phyloP scores from a whole-genome alignment of 2,888 invertebrate species.

The Drosophila bunnanda region DNA sequence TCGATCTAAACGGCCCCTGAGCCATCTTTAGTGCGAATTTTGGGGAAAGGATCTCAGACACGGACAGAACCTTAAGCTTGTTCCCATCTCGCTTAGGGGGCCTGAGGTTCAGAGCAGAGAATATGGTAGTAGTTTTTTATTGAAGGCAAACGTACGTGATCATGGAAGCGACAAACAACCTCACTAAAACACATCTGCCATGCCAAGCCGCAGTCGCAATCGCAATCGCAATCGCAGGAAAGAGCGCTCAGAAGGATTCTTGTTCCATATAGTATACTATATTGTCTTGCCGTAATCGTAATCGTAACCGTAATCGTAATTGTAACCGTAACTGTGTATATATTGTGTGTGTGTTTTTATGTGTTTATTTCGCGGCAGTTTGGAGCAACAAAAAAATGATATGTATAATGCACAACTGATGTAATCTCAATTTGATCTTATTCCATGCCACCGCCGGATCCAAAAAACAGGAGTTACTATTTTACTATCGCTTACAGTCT shows the following conservation, averaged over 20 bases:
- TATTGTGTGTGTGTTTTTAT: constrained; percentile 20
- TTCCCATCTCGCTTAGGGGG: constrained; percentile 36
- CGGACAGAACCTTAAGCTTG: constrained; percentile 14
- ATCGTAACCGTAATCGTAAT: constrained; percentile 8
- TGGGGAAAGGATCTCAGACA: background rate
- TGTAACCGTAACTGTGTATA: constrained; percentile 16
- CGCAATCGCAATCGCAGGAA: background rate
- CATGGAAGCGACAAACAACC: constrained; percentile 30
- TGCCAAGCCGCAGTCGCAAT: constrained; percentile 4
- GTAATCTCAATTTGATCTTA: constrained; percentile 16
- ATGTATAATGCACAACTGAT: constrained; percentile 2
- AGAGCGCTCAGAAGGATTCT: constrained; percentile 16
- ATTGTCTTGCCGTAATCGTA: constrained; percentile 28
- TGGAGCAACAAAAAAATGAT: background rate
- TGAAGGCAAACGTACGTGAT: constrained; percentile 54
- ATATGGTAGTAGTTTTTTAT: constrained; percentile 85
- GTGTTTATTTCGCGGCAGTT: constrained; percentile 12
- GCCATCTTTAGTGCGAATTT: too few relatives aligned
- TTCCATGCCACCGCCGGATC: constrained; percentile 16
- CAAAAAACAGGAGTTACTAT: constrained; percentile 93
- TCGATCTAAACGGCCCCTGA: too few relatives aligned
- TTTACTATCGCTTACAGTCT: constrained; percentile 98
- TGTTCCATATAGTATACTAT: constrained; percentile 12
- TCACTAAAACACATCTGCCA: constrained; percentile 30
- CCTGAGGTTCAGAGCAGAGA: constrained; percentile 84